Conservation (phyloP, 2,113 vertebrate genomes). For the rat (Rattus norvegicus) region GRCr8 NC_086020.1:106741001-106741500, state of each 20-base stretch:
- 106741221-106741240: not conserved
- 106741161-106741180: not conserved
- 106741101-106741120: not conserved
- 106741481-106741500: not conserved
- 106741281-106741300: not conserved
- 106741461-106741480: too few relatives aligned
- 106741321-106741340: not conserved
- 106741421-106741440: not conserved
- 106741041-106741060: not conserved
- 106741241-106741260: not conserved
- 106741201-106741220: slow-evolving; percentile 17
- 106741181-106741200: not conserved
- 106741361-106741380: not conserved
- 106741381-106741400: not conserved
- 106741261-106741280: slow-evolving; percentile 19
- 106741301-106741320: not conserved
- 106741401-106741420: not conserved
- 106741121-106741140: not conserved
- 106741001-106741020: not conserved
- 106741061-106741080: not conserved
- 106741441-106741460: not conserved
- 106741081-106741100: not conserved
- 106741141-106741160: not conserved
- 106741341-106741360: not conserved
- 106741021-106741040: not conserved